A percentile compares a stretch with the other conserved stretches of the same genome.
Evolutionary conservation across 2,113 vertebrate genomes (phyloP).

Genomic region (Otolemur garnettii): DNA sequence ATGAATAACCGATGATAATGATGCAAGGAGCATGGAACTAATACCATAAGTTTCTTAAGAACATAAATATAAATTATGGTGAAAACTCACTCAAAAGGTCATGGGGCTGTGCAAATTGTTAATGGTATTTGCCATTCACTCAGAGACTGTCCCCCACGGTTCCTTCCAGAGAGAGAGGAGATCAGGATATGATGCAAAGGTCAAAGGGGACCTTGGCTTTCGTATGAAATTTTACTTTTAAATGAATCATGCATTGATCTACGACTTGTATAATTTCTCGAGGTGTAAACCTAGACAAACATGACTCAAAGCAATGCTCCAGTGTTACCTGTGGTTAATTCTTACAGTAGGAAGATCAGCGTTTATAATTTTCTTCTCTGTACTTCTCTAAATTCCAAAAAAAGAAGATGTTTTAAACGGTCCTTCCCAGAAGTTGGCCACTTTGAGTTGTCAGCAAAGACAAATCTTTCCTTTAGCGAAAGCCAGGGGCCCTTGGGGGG

Average conservation of each 20-base stretch:
- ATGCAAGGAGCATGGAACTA: neutral
- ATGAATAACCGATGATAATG: fast-evolving
- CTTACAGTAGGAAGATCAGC: fast-evolving
- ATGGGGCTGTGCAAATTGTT: too few relatives aligned
- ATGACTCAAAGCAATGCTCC: fast-evolving
- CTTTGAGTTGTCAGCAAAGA: neutral
- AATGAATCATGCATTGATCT: neutral
- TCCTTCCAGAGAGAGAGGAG: neutral
- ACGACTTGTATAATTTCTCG: neutral
- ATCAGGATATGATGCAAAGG: fast-evolving
- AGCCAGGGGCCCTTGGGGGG: too few relatives aligned
- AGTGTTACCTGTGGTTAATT: fast-evolving
- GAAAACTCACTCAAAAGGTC: neutral
- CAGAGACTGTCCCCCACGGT: neutral
- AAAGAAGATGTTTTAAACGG: neutral
- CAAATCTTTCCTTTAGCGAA: neutral
- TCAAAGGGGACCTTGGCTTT: neutral
- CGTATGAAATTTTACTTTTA: neutral
- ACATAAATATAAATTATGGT: fast-evolving
- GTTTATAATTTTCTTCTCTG: too few relatives aligned
- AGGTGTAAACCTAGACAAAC: neutral
- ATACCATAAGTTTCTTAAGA: fast-evolving
- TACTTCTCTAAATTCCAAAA: neutral
- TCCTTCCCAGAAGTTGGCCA: neutral
- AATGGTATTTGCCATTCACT: too few relatives aligned